Base-by-base conservation (phyloP, 2,113 vertebrate species). In the Suricata suricatta region DNA sequence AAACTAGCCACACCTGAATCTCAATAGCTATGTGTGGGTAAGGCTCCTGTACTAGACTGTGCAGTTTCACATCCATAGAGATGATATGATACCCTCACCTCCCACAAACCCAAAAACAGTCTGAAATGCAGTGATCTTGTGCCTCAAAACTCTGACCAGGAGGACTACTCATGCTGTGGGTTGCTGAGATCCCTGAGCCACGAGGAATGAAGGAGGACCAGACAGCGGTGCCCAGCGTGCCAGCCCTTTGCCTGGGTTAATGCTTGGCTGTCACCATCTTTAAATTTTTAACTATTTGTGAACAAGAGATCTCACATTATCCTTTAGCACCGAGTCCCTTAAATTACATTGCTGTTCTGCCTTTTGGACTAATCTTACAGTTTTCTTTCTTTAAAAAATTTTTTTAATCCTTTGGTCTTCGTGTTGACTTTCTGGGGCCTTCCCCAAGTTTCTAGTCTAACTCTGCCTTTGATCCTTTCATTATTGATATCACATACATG, bases 401-500 rank as follows among this genome's bases (percentile, higher is more conserved):
- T 9, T n/a, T 66, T 27, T 14, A 31, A 57, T 68, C 5, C 41
- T 88, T 87, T 80, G 35, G 38, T 16, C 4, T 77, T 93, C 79
- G 72, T 69, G 47, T 86, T 17, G 50, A 52, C n/a, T 96, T 96
- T 80, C 68, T 82, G 47, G 47, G 11, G n/a, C 1, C 15, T 47
- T 89, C 80, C 13, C 7, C 77, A 81, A 88, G 57, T 19, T 68
- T 88, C 93, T 66, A 50, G 66, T 38, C 60, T 80, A 74, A 85
- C 16, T 47, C 9, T 84, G 72, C 27, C 57, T 25, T 69, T 80
- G 29, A 84, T 19, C 76, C 57, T 95, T 93, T 95, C 15, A 44
- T n/a, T 60, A n/a, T 68, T 93, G 9, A 2, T n/a, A 38, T 72
- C 2, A 13, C 23, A 35, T 71, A 35, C 17, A 85, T 60, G 41